Base-by-base conservation (phyloP, 2,888 invertebrate species). In the Ischnus inquisitorius region DNA sequence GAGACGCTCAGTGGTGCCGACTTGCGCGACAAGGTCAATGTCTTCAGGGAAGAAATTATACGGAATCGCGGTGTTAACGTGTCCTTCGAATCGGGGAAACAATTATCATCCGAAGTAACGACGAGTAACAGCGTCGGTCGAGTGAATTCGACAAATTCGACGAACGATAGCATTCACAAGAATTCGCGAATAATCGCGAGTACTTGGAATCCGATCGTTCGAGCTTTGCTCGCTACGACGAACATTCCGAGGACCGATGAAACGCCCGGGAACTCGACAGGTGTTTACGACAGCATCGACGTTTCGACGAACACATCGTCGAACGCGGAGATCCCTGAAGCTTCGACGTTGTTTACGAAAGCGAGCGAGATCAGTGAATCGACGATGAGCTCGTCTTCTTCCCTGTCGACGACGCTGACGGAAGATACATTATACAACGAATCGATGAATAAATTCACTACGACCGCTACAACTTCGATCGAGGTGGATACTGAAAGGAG, bases 221-320 rank as follows among this genome's bases (percentile, higher is more conserved):
- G 79, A 43, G 57, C 79, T 72, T 67, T 46, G 12, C 10, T 67
- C 3, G 72, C 64, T 10, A 28, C 62, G 28, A 43, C 39, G 10
- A 4, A 54, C 19, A 19, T 12, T 43, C 16, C 71, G 6, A 10
- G 2, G 16, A 51, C 10, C 22, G 12, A 39, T 60, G 41, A 39
- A 39, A 48, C 19, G 48, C 51, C 34, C 22, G 51, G 71, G 22
- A 62, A 54, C 8, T 76, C 60, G 76, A 82, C 78, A 39, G 57
- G 51, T 82, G 82, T 83, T 86, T 86, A 86, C 68, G 54, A 67
- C 34, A 76, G 57, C 48, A 12, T 82, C 62, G 57, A 68, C 64
- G 46, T 65, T 19, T n/a, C 57, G 25, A 43, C 51, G 48, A 67
- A 74, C n/a, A 46, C n/a, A n/a, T 57, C 67, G 14, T 14, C 39